These are phyloP conservation scores for Phocides pigmalion DNA, from an alignment of 1,140 invertebrate species.

Conservation along the genomic window DNA sequence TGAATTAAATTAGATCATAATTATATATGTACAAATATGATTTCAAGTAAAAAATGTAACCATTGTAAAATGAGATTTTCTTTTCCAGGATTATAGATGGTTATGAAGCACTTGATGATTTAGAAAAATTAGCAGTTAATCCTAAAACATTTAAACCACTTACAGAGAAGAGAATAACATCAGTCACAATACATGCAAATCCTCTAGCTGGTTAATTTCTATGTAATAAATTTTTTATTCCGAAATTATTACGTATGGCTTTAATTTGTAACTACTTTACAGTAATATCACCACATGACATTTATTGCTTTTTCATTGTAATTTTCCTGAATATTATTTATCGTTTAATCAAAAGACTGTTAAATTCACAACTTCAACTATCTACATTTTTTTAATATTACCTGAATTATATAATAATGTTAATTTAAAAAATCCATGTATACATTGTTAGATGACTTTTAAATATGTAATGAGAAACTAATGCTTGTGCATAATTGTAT, in stretches of 20 bases:
- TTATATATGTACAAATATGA: no score
- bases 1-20: constrained; percentile 4
- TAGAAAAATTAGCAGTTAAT: constrained; percentile 97
- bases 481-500: neutral
- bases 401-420: neutral
- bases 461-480: neutral
- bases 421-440: neutral
- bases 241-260: constrained; percentile 36
- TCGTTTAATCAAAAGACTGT: neutral
- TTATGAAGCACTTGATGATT: constrained; percentile 96
- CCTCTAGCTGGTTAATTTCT: constrained; percentile 90
- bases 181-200: constrained; percentile 98
- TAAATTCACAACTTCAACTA: neutral
- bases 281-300: constrained; percentile 34
- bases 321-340: constrained; percentile 29
- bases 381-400: constrained; percentile 1
- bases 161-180: constrained; percentile 93
- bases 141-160: constrained; percentile 96
- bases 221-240: constrained; percentile 35
- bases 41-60: no score
- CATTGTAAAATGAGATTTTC: no score
- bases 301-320: constrained; percentile 41
- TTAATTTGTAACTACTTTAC: constrained; percentile 40
- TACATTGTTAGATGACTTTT: neutral
- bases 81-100: constrained; percentile 97